Evolutionary conservation across 2,888 invertebrate species (phyloP), one percentile per base, ranked within the genome.

Genomic region (Caenorhabditis doughertyi): DNA sequence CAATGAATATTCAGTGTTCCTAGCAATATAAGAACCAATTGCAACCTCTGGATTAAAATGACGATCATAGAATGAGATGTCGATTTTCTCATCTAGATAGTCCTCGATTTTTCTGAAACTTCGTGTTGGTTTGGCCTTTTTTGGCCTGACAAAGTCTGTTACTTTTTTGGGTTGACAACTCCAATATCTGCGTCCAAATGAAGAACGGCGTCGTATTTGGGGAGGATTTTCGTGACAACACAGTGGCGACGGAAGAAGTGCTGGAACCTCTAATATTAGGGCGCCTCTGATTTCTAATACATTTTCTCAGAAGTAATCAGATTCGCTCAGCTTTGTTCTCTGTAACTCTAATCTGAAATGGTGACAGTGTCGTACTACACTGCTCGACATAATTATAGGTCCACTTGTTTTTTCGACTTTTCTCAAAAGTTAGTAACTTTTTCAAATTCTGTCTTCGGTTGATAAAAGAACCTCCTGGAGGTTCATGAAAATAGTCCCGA

Each of bases 231-330:
- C 13, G 74, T 60, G 7, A 71, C 68, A 0, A 76, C 79, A 55
- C 85, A 85, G 44, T 85, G 85, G 11, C 85, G 71, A 18, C 83
- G 81, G 73, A 85, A 85, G 62, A 77, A 83, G 32, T 79, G 79
- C 85, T 85, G 65, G 11, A 80, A 74, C n/a, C n/a, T n/a, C n/a
- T n/a, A n/a, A n/a, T n/a, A n/a, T n/a, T n/a, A n/a, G n/a, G n/a
- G n/a, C n/a, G n/a, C n/a, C n/a, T n/a, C n/a, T n/a, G n/a, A n/a
- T n/a, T n/a, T n/a, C n/a, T n/a, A n/a, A n/a, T n/a, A n/a, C n/a
- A n/a, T n/a, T n/a, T n/a, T n/a, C n/a, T n/a, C n/a, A n/a, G n/a
- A n/a, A n/a, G n/a, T n/a, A n/a, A n/a, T n/a, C n/a, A n/a, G n/a
- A n/a, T n/a, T n/a, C n/a, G n/a, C n/a, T n/a, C n/a, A n/a, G n/a